phyloP scores from a whole-genome alignment of 2,113 vertebrate genomes.

The Acrocephalus kingi region DNA sequence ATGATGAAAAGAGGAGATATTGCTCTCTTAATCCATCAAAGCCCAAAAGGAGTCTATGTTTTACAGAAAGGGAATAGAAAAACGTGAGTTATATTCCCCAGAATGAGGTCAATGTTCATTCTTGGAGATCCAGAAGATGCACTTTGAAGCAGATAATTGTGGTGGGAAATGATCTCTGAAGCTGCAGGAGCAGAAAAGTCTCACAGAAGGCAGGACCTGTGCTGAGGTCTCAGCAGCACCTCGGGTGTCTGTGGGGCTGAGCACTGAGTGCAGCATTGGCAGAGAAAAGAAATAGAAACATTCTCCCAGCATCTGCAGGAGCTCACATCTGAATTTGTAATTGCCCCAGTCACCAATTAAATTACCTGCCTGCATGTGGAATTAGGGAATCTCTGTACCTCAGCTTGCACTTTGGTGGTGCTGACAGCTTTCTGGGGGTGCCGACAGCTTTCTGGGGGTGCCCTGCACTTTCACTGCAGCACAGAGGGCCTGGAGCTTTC shows the following conservation, averaged over 20 bases:
- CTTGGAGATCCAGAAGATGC: background rate
- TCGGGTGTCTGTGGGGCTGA: background rate
- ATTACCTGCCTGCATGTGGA: background rate
- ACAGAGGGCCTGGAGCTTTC: background rate
- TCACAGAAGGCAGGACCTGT: fast-evolving
- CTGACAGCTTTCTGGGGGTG: too few species aligned
- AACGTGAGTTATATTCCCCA: background rate
- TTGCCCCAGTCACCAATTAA: background rate
- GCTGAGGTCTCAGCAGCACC: background rate
- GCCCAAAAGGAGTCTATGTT: background rate
- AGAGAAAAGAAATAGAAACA: background rate
- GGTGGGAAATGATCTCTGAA: background rate
- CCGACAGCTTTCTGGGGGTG: background rate
- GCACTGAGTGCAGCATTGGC: background rate
- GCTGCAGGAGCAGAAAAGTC: background rate
- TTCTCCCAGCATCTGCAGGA: background rate
- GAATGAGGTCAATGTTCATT: background rate
- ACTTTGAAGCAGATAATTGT: background rate
- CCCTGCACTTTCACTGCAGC: background rate
- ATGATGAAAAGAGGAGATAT: background rate
- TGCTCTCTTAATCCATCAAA: background rate
- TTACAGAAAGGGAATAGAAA: background rate
- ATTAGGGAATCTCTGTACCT: background rate
- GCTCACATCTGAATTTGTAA: background rate
- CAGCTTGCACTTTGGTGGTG: background rate